Conservation (phyloP, 2,888 invertebrate genomes). For the Hirtodrosophila trivittata region DNA sequence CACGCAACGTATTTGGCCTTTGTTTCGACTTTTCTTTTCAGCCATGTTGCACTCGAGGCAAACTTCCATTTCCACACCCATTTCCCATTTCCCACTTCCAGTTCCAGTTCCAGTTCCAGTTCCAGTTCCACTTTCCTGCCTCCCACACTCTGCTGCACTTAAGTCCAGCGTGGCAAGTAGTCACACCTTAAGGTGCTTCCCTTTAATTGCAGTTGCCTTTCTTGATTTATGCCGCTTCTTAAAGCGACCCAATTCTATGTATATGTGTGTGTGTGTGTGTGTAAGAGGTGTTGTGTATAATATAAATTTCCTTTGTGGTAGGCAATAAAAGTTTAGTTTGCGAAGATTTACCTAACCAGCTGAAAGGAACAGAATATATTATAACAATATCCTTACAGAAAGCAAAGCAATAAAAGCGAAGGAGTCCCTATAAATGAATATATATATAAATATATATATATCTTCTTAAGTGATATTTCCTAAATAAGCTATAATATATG, state of each 20-base stretch:
- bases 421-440: too few species aligned
- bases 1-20: constrained; percentile 30
- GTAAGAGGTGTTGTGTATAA: too few species aligned
- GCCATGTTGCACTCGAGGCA: constrained; percentile 34
- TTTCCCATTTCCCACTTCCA: constrained; percentile 18
- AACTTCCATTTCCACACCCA: constrained; percentile 12
- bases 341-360: too few species aligned
- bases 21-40: constrained; percentile 25
- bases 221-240: constrained; percentile 32
- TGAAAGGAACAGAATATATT: too few species aligned
- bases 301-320: too few species aligned
- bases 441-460: too few species aligned
- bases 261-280: neutral
- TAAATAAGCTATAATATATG: too few species aligned
- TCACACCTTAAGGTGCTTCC: constrained; percentile 3
- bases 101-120: constrained; percentile 7
- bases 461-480: too few species aligned
- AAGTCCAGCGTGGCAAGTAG: neutral
- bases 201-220: constrained; percentile 42
- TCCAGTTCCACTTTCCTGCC: constrained; percentile 15
- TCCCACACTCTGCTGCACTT: constrained; percentile 1
- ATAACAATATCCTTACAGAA: too few species aligned
- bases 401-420: too few species aligned
- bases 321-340: too few species aligned
- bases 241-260: constrained; percentile 6